Conservation (phyloP, 1,140 invertebrate genomes). For the Aradophagus sp. region DNA sequence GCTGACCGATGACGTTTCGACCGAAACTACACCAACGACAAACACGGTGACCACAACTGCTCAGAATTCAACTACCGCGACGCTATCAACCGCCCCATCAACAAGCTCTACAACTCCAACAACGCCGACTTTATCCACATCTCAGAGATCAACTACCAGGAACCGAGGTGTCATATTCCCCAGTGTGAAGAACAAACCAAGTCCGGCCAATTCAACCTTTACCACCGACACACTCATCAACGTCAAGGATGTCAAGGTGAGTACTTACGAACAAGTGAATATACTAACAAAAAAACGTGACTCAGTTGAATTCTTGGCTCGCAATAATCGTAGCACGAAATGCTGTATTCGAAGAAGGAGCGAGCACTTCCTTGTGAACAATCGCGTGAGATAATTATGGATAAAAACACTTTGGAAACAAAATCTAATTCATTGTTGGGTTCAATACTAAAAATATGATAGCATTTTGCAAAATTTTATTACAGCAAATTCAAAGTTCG, state of each 20-base stretch:
- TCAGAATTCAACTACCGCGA: constrained; percentile 59
- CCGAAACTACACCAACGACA: constrained; percentile 64
- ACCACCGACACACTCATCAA: constrained; percentile 82
- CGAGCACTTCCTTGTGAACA: too few species aligned
- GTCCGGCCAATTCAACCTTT: constrained; percentile 86
- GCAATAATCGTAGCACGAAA: too few species aligned
- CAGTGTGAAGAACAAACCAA: constrained; percentile 91
- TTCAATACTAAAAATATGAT: too few species aligned
- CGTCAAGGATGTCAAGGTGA: constrained; percentile 89
- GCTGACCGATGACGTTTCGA: constrained; percentile 62
- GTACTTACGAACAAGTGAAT: too few species aligned
- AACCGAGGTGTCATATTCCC: constrained; percentile 91
- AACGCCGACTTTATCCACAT: constrained; percentile 61
- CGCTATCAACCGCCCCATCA: constrained; percentile 60
- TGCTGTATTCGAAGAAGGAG: too few species aligned
- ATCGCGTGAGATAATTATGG: too few species aligned
- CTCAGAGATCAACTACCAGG: constrained; percentile 72
- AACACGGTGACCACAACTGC: constrained; percentile 63
- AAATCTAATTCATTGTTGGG: too few species aligned
- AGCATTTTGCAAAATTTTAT: too few species aligned
- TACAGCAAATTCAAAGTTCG: too few species aligned
- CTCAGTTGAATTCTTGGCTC: too few species aligned
- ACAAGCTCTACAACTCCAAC: constrained; percentile 69
- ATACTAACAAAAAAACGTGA: constrained; percentile 31
- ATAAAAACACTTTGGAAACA: too few species aligned